Evolutionary conservation across 30 jellyfish, hydroid and myxozoan species (phyloP).

Genomic region (Rhopilema esculentum): DNA sequence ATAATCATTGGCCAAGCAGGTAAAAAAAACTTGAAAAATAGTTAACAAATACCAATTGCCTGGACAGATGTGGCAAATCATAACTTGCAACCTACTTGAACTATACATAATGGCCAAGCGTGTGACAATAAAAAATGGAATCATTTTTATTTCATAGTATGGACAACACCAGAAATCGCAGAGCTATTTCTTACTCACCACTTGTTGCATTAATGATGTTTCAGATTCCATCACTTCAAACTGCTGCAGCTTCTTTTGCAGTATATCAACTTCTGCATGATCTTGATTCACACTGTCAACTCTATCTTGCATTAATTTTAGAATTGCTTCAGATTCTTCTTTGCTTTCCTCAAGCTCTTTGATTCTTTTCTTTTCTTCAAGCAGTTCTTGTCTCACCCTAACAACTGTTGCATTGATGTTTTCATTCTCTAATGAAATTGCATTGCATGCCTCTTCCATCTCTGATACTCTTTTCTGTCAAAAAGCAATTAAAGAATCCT

Average conservation of each 20-base stretch:
- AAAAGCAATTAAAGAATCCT: background rate
- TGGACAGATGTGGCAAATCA: background rate
- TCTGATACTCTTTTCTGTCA: constrained; percentile 9
- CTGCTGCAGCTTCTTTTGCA: constrained; percentile 11
- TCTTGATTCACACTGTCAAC: constrained; percentile 53
- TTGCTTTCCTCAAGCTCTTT: constrained; percentile 1
- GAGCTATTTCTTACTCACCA: background rate
- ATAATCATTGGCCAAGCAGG: background rate
- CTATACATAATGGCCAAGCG: background rate
- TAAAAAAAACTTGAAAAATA: background rate
- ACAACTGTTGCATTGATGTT: background rate
- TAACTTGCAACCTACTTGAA: background rate
- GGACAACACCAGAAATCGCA: background rate
- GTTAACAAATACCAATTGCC: background rate
- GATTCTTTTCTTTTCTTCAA: background rate
- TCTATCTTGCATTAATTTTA: constrained; percentile 54
- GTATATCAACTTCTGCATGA: constrained; percentile 5
- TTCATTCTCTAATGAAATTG: constrained; percentile 1
- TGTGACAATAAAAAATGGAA: background rate
- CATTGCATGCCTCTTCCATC: constrained; percentile 24
- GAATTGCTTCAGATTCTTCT: constrained; percentile 43
- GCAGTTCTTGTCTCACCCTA: background rate
- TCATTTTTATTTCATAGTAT: background rate
- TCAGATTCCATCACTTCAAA: constrained; percentile 27
- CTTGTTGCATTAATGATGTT: constrained; percentile 48